These are phyloP conservation scores for Sander lucioperca DNA, from an alignment of 2,113 vertebrate genomes.

Conservation along the genomic window DNA sequence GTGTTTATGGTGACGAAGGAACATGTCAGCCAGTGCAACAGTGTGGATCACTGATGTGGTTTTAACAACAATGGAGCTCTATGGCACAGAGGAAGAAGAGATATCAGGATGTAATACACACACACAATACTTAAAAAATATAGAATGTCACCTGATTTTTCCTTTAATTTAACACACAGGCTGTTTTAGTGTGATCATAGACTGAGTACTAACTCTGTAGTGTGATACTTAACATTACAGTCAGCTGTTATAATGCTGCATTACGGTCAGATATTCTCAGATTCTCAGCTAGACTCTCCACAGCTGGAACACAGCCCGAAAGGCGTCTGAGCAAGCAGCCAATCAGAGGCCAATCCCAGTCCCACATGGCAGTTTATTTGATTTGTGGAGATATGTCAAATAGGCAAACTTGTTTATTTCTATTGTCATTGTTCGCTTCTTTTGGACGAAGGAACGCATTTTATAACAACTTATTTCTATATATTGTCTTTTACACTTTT, in stretches of 20 bases:
- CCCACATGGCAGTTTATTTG: too few relatives aligned
- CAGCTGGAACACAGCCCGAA: background rate
- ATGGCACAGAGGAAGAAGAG: too few relatives aligned
- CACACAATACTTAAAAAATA: background rate
- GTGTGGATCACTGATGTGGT: too few relatives aligned
- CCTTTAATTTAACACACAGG: background rate
- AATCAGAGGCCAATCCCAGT: constrained; percentile 9
- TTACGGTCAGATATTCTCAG: background rate
- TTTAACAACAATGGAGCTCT: too few relatives aligned
- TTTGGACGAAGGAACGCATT: background rate
- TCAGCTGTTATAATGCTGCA: background rate
- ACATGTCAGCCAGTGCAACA: background rate
- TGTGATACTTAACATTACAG: background rate
- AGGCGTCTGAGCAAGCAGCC: constrained; percentile 3
- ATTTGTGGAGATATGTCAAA: too few relatives aligned
- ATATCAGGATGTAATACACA: too few relatives aligned
- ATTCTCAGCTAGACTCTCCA: background rate
- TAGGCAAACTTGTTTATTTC: too few relatives aligned
- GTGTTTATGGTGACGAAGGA: background rate
- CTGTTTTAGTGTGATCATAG: background rate
- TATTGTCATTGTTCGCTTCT: background rate
- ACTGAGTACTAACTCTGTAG: background rate
- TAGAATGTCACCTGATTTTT: background rate
- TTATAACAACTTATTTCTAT: too few relatives aligned
- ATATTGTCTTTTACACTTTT: background rate